These are phyloP conservation scores for Xestia xanthographa DNA, from an alignment of 2,888 invertebrate genomes.

Conservation along the genomic window DNA sequence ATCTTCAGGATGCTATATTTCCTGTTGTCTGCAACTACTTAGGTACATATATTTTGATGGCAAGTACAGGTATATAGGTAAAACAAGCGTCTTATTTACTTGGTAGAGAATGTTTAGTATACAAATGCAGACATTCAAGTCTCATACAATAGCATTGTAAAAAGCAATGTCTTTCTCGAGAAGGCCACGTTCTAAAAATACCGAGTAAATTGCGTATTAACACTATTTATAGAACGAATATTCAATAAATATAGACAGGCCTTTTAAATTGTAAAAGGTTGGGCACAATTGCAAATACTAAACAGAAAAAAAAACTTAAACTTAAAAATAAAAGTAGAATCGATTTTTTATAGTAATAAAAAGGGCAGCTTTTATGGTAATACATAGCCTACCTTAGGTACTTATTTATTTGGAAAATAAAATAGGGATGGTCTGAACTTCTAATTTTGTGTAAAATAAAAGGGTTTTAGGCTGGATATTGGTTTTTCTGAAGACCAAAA, in stretches of 20 bases:
- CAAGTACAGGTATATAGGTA: neutral
- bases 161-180: constrained; percentile 46
- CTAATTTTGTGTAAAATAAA: constrained; percentile 3
- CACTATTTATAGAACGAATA: constrained; percentile 48
- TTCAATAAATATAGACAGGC: constrained; percentile 43
- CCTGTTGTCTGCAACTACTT: constrained; percentile 1
- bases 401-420: constrained; percentile 6
- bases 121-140: constrained; percentile 40
- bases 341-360: constrained; percentile 19
- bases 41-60: constrained; percentile 2
- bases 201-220: constrained; percentile 39
- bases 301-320: constrained; percentile 24
- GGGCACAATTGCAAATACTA: constrained; percentile 20
- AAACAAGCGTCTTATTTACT: neutral
- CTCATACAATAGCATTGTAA: constrained; percentile 49
- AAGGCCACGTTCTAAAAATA: constrained; percentile 55
- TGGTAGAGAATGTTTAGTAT: neutral
- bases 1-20: constrained; percentile 16
- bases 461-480: neutral
- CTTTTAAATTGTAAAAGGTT: constrained; percentile 15
- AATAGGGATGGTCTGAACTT: neutral
- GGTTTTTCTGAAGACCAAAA: neutral
- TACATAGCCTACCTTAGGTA: neutral
- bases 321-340: constrained; percentile 33
- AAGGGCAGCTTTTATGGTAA: neutral